These are phyloP conservation scores for Mobula birostris DNA, from an alignment of 2,113 vertebrate genomes.

Conservation along the genomic window DNA sequence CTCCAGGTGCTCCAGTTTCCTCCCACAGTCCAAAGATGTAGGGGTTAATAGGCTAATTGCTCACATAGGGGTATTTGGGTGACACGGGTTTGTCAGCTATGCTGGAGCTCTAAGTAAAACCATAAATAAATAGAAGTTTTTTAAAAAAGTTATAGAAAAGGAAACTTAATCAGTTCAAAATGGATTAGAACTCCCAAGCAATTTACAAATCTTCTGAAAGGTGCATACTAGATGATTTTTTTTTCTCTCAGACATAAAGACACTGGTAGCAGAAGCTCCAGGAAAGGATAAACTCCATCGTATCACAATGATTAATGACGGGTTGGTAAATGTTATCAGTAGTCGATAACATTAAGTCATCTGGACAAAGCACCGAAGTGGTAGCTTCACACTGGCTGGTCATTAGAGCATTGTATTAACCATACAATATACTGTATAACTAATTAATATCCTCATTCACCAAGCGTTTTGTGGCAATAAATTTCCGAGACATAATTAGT, in stretches of 20 bases:
- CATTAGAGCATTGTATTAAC: background rate
- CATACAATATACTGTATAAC: background rate
- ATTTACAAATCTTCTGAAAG: background rate
- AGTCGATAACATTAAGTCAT: background rate
- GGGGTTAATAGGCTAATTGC: too few relatives aligned
- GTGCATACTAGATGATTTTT: background rate
- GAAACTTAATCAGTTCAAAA: background rate
- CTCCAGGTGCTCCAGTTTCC: too few relatives aligned
- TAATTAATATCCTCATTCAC: background rate
- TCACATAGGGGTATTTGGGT: too few relatives aligned
- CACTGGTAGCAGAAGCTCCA: background rate
- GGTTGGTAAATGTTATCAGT: background rate
- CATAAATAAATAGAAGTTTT: too few relatives aligned
- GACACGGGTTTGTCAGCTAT: too few relatives aligned
- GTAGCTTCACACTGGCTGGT: background rate
- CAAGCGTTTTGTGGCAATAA: background rate
- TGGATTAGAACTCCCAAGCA: background rate
- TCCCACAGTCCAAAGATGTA: too few relatives aligned
- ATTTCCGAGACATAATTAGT: background rate
- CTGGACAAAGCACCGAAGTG: background rate
- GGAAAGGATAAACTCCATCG: background rate
- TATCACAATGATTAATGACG: background rate
- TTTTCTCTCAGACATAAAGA: background rate
- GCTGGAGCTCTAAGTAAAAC: too few relatives aligned
- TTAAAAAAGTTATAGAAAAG: background rate